Evolutionary conservation across 2,113 vertebrate genomes (phyloP), one percentile per base, ranked within the genome.

Genomic region (Tychaedon coryphoeus): DNA sequence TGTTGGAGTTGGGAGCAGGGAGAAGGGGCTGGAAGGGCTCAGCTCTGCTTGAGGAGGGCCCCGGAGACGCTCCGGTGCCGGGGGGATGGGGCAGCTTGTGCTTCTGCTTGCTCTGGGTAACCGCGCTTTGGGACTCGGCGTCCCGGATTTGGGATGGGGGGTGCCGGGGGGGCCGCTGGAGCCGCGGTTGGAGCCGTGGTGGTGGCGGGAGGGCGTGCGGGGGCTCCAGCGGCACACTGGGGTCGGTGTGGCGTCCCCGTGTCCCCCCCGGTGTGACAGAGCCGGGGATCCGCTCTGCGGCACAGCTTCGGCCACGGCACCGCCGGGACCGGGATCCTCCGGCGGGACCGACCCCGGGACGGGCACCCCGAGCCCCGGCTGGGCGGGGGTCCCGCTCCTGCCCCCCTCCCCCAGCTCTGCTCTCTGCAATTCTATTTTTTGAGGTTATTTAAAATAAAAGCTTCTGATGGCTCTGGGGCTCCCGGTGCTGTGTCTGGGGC

Each of bases 381-480:
- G 14, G 58, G 69, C 13, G 6, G 53, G 67, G 50, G 61, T 74
- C 53, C 53, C 29, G 0, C 77, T 13, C 33, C 86, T 14, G 7
- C 10, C 33, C 17, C 29, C 23, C 33, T 25, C 17, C 73, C 60
- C 33, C 31, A 25, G 34, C 85, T 67, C 86, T 4, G 74, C 85
- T 92, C 85, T 92, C 86, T 34, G 91, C 88, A 91, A 91, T 76
- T 93, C 74, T 95, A 95, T 93, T 95, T 95, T 95, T 90, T 71
- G 94, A 95, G 53, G 88, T 95, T 91, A 95, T 93, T 93, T 95
- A 93, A 95, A 95, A 95, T 95, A 95, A 95, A 95, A 84, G 94
- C 87, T 95, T 76, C 77, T 53, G 53, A 74, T 19, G 77, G 77
- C 86, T 81, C 45, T 33, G 47, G 36, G 53, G 38, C 19, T 81